phyloP scores from a whole-genome alignment of 2,797 vertebrate species.

The Pipistrellus pygmaeus region DNA sequence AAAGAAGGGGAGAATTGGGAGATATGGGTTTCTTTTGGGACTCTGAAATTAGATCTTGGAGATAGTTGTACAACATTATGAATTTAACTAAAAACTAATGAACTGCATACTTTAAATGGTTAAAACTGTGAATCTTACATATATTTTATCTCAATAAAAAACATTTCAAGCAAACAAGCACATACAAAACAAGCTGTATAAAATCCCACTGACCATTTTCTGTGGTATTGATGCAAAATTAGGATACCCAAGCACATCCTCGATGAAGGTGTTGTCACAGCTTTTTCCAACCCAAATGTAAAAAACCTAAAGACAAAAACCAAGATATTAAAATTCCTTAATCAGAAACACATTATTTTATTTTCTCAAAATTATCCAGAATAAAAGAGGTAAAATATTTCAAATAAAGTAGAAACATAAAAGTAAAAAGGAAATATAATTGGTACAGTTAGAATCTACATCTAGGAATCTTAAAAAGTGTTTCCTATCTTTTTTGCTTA shows the following conservation, averaged over 20 bases:
- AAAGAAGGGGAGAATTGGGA: background rate
- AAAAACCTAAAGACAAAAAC: slow-evolving; percentile 89
- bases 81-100: background rate
- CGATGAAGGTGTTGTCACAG: slow-evolving; percentile 93
- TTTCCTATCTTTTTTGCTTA: background rate
- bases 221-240: slow-evolving; percentile 93
- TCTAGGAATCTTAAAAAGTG: background rate
- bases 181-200: background rate
- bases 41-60: slow-evolving; percentile 29
- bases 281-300: slow-evolving; percentile 96
- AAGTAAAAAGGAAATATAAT: background rate
- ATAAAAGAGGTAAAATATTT: background rate
- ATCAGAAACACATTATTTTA: background rate
- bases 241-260: slow-evolving; percentile 94
- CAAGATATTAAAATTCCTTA: slow-evolving; percentile 57
- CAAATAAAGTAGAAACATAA: background rate
- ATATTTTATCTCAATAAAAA: slow-evolving; percentile 29
- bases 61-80: background rate
- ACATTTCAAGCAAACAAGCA: background rate
- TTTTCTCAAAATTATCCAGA: background rate
- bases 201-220: slow-evolving; percentile 92
- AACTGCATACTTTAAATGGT: background rate
- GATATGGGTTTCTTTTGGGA: background rate
- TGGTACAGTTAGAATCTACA: background rate
- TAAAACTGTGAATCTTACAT: background rate